These are phyloP conservation scores for Musca domestica DNA, from an alignment of 1,140 invertebrate genomes.

Conservation along the genomic window DNA sequence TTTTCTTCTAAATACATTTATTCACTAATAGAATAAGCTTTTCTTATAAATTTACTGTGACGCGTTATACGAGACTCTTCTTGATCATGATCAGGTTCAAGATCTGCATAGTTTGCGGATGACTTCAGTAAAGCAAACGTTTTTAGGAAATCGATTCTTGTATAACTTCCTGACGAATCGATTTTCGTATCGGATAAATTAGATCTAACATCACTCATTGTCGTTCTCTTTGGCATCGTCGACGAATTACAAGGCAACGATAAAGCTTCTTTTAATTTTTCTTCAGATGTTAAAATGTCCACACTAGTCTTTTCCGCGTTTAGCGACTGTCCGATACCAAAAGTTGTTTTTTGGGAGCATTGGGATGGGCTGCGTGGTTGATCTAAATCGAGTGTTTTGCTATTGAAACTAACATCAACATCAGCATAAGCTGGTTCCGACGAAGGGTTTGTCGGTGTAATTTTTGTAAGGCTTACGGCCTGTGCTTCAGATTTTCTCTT, in stretches of 20 bases:
- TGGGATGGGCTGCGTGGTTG: constrained; percentile 43
- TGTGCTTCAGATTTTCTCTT: no score
- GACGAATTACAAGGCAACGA: neutral
- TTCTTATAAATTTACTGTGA: constrained; percentile 55
- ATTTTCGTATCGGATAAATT: constrained; percentile 28
- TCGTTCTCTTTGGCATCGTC: constrained; percentile 21
- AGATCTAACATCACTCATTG: constrained; percentile 4
- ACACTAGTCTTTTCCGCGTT: neutral
- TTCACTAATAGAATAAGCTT: constrained; percentile 62
- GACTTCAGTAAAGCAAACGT: constrained; percentile 80
- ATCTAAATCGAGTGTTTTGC: constrained; percentile 48
- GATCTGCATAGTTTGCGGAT: constrained; percentile 56
- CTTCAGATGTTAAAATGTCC: no score
- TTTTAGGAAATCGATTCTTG: constrained; percentile 91
- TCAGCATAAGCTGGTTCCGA: constrained; percentile 48
- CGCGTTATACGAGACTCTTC: constrained; percentile 63
- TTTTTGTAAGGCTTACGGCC: no score
- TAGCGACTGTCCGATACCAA: constrained; percentile 51
- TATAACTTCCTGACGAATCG: constrained; percentile 65
- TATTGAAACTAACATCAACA: constrained; percentile 39
- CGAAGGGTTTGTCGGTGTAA: no score
- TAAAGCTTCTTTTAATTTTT: no score
- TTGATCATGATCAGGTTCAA: constrained; percentile 60
- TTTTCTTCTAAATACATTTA: constrained; percentile 32
- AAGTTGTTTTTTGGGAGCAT: constrained; percentile 38